These are phyloP conservation scores for Acanthopagrus latus DNA, from an alignment of 2,797 vertebrate species.

Conservation along the genomic window DNA sequence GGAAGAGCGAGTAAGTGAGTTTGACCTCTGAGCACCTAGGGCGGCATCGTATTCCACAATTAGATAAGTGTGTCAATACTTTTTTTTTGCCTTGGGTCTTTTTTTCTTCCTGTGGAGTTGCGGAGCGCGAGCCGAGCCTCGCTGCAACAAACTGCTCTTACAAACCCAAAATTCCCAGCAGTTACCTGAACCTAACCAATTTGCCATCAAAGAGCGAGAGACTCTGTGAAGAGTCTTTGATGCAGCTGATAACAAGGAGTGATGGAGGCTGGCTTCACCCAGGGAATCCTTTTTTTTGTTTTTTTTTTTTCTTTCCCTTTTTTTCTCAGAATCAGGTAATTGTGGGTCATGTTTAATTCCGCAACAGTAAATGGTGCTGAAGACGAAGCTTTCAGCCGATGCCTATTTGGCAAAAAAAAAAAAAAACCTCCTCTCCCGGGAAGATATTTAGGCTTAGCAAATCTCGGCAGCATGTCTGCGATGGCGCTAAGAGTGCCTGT, in stretches of 20 bases:
- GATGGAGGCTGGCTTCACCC: constrained; percentile 1
- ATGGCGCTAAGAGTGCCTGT: constrained; percentile 26
- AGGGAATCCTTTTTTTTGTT: not conserved
- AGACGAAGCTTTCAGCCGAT: constrained; percentile 29
- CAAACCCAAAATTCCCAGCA: not conserved
- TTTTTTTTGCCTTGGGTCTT: not conserved
- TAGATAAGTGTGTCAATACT: not conserved
- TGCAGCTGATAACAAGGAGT: constrained; percentile 12
- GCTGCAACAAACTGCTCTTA: not conserved
- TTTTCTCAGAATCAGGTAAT: not conserved
- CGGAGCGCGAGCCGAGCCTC: not conserved
- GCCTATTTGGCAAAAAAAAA: constrained; percentile 37
- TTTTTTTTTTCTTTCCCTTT: not conserved
- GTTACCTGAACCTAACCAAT: not conserved
- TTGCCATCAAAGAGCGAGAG: constrained; percentile 24
- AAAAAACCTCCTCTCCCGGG: constrained; percentile 18
- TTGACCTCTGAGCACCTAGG: not conserved
- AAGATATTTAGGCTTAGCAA: constrained; percentile 54
- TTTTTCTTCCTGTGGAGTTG: not conserved
- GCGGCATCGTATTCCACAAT: not conserved
- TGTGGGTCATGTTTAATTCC: constrained; percentile 35
- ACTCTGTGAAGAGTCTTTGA: not conserved
- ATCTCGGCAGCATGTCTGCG: constrained; percentile 32
- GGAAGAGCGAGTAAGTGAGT: not conserved
- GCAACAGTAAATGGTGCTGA: constrained; percentile 25